A percentile compares a stretch with the other conserved stretches of the same genome.
phyloP scores from a whole-genome alignment of 2,888 invertebrate species.

The Lampropteryx suffumata region DNA sequence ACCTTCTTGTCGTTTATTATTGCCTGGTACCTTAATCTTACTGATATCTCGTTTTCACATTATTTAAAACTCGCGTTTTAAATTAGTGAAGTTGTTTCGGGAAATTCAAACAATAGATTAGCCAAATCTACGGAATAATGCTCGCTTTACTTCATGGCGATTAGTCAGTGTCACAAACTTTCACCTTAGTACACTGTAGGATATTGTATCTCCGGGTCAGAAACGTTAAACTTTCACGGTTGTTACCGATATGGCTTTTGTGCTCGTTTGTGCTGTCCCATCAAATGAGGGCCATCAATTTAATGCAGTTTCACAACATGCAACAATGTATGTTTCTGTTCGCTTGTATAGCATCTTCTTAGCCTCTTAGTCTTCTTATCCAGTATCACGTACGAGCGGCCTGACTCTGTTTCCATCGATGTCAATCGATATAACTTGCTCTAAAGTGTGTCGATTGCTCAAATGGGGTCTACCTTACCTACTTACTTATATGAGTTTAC shows the following conservation, averaged over 20 bases:
- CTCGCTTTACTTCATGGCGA: slow-evolving; percentile 54
- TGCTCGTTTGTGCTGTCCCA: slow-evolving; percentile 47
- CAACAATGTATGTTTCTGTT: slow-evolving; percentile 21
- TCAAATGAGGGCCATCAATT: slow-evolving; percentile 52
- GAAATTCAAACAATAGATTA: slow-evolving; percentile 20
- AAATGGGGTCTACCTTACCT: slow-evolving; percentile 36
- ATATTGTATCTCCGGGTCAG: slow-evolving; percentile 60
- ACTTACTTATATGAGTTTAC: slow-evolving; percentile 6
- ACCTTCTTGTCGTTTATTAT: slow-evolving; percentile 57
- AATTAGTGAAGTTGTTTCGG: slow-evolving; percentile 8
- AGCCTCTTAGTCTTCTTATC: slow-evolving; percentile 35
- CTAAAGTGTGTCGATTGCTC: slow-evolving; percentile 48
- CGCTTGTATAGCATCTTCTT: slow-evolving; percentile 19
- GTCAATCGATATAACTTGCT: slow-evolving; percentile 54
- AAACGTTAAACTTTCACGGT: slow-evolving; percentile 62
- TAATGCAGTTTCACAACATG: slow-evolving; percentile 29
- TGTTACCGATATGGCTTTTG: slow-evolving; percentile 54
- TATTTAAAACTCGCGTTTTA: slow-evolving; percentile 1
- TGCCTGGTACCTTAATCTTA: slow-evolving; percentile 46
- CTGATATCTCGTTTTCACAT: slow-evolving; percentile 29
- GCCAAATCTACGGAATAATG: slow-evolving; percentile 43
- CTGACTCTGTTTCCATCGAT: slow-evolving; percentile 53
- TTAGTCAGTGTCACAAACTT: slow-evolving; percentile 73
- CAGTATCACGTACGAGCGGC: slow-evolving; percentile 34
- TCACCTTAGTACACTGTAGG: slow-evolving; percentile 63